Percentiles rank a stretch among this genome's conserved stretches.
These are phyloP conservation scores for Scaptodrosophila latifasciaeformis DNA, from an alignment of 2,888 invertebrate species.

Conservation along the genomic window DNA sequence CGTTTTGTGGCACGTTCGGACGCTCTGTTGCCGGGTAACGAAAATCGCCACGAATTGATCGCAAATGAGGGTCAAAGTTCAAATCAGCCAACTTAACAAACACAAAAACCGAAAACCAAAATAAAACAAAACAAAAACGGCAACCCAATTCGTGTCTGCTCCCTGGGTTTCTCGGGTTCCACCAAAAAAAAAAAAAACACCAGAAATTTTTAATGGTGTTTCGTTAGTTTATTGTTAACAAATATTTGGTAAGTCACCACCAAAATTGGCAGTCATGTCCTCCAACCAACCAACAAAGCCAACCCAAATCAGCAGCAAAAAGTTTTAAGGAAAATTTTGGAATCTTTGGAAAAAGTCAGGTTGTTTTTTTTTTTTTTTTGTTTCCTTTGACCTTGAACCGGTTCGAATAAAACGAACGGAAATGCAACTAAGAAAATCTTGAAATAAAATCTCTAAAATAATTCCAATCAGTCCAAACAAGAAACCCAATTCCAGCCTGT, in stretches of 20 bases:
- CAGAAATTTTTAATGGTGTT: constrained; percentile 61
- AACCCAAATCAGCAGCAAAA: background rate
- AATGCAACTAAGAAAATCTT: too few species aligned
- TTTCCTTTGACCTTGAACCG: constrained; percentile 23
- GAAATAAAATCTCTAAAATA: too few species aligned
- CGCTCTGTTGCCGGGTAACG: constrained; percentile 6
- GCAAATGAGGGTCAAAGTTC: constrained; percentile 67
- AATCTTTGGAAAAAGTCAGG: background rate
- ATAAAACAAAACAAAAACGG: background rate
- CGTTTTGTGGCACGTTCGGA: constrained; percentile 58
- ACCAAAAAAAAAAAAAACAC: too few species aligned
- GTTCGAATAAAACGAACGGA: too few species aligned
- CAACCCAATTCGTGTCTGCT: constrained; percentile 41
- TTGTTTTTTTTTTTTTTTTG: constrained; percentile 35
- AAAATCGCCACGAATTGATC: constrained; percentile 66
- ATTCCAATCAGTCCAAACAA: too few species aligned
- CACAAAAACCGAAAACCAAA: background rate
- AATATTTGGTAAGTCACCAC: constrained; percentile 65
- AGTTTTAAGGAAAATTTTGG: background rate
- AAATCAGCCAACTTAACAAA: too few species aligned
- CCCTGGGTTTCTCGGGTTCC: background rate
- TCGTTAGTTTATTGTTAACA: constrained; percentile 58
- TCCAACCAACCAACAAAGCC: background rate
- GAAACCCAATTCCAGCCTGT: too few species aligned
- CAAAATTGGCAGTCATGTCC: background rate